Evolutionary conservation across 2,888 invertebrate genomes (phyloP).

Genomic region (Corythucha ciliata): DNA sequence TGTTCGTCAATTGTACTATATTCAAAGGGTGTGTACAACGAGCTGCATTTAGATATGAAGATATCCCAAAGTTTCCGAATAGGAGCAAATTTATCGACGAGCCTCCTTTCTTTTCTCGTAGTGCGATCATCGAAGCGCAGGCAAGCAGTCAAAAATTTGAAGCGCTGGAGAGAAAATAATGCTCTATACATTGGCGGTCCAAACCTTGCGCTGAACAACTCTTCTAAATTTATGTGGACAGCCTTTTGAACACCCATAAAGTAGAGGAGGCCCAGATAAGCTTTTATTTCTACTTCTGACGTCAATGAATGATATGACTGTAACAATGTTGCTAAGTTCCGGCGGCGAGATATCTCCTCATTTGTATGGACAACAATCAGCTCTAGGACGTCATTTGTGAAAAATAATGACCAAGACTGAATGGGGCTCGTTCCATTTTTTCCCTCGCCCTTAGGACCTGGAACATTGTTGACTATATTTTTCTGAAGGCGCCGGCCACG

Average conservation of each 20-base stretch:
- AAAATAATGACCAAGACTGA: constrained; percentile 2
- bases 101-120: constrained; percentile 22
- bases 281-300: background rate
- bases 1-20: constrained; percentile 28
- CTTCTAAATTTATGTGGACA: constrained; percentile 13
- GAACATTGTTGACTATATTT: constrained; percentile 4
- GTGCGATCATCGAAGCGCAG: constrained; percentile 26
- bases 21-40: constrained; percentile 23
- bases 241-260: background rate
- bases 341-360: background rate
- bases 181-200: constrained; percentile 19
- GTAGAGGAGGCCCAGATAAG: background rate
- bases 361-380: background rate
- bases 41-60: constrained; percentile 24
- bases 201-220: constrained; percentile 20
- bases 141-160: constrained; percentile 25
- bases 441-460: constrained; percentile 3
- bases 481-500: background rate
- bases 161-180: constrained; percentile 24
- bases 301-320: background rate
- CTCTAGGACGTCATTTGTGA: background rate
- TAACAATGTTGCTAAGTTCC: background rate
- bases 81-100: constrained; percentile 24
- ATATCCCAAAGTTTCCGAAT: constrained; percentile 29
- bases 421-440: constrained; percentile 5